Conservation (phyloP, 2,888 invertebrate species). For the Griposia aprilina region DNA sequence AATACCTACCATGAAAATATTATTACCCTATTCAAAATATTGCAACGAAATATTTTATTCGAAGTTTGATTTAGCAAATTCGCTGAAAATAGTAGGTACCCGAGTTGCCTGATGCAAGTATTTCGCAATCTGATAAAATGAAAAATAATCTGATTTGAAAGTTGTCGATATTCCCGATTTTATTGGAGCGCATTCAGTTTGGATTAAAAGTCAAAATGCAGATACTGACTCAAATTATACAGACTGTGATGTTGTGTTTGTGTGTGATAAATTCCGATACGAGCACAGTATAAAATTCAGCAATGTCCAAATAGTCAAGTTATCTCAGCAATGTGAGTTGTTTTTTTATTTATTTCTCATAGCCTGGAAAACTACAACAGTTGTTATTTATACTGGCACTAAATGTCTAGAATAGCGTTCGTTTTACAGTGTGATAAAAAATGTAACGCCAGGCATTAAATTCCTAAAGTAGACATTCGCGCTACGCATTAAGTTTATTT, state of each 20-base stretch:
- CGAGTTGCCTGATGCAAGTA: constrained; percentile 20
- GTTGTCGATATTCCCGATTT: constrained; percentile 36
- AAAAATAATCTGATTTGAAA: constrained; percentile 31
- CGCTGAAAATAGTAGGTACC: constrained; percentile 12
- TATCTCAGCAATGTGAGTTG: not conserved
- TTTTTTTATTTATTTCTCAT: not conserved
- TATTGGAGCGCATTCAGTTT: constrained; percentile 6
- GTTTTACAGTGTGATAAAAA: constrained; percentile 36
- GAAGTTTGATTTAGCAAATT: constrained; percentile 41
- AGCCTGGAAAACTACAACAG: not conserved
- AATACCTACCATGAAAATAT: constrained; percentile 20
- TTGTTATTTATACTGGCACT: constrained; percentile 20
- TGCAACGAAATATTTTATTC: constrained; percentile 47
- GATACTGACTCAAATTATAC: not conserved
- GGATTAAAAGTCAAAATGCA: not conserved
- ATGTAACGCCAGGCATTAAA: constrained; percentile 4
- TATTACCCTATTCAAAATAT: constrained; percentile 42
- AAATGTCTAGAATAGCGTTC: constrained; percentile 13
- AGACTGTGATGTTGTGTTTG: not conserved
- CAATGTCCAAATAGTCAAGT: not conserved
- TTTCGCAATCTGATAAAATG: constrained; percentile 52
- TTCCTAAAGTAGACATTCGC: constrained; percentile 9
- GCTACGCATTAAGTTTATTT: constrained; percentile 7
- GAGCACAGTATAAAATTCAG: not conserved
- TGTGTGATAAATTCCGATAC: not conserved